phyloP scores from a whole-genome alignment of 2,113 vertebrate species.

The Poicephalus gulielmi region DNA sequence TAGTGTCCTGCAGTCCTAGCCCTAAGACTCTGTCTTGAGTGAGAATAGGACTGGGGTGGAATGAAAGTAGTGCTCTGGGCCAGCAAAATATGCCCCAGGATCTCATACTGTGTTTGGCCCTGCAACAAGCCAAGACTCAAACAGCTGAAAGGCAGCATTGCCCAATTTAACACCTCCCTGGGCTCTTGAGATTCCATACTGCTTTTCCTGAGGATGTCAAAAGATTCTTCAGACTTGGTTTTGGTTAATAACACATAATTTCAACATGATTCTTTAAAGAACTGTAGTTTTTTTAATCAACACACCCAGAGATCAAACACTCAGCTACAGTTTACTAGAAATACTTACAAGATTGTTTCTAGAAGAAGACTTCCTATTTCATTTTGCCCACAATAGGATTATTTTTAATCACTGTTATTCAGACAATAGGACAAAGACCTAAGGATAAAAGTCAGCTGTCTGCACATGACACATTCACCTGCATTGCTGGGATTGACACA shows the following conservation, averaged over 20 bases:
- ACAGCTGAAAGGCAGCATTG: neutral
- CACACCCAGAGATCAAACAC: neutral
- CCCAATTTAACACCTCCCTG: neutral
- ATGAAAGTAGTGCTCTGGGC: neutral
- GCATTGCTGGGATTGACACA: neutral
- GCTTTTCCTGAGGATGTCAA: neutral
- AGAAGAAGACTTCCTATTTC: neutral
- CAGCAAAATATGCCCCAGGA: neutral
- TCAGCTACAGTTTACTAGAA: neutral
- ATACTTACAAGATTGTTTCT: neutral
- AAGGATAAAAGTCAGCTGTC: neutral
- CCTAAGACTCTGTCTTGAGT: neutral
- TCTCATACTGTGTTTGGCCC: neutral
- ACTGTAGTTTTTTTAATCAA: neutral
- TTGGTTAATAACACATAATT: neutral
- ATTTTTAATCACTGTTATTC: neutral
- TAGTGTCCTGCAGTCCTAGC: neutral
- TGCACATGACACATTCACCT: neutral
- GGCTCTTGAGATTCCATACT: neutral
- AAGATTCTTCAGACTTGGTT: neutral
- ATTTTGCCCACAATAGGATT: neutral
- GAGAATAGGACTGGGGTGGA: neutral
- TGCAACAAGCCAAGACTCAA: neutral
- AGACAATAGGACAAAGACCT: neutral
- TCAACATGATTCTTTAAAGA: neutral